Conservation (phyloP, 2,888 invertebrate species). For the Scelioninae gen. 1 region DNA sequence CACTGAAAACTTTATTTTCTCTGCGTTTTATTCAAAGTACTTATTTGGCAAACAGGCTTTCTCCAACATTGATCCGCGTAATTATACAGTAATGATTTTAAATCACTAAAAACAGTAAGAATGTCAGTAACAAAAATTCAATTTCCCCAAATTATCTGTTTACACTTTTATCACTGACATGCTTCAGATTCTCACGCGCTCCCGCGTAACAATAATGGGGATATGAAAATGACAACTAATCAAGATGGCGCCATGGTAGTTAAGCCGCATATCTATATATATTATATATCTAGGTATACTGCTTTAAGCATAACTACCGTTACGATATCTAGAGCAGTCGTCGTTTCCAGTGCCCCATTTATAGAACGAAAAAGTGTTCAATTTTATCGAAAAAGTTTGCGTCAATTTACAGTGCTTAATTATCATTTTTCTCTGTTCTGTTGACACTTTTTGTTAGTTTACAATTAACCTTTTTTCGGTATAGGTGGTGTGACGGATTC, state of each 20-base stretch:
- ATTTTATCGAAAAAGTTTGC: background rate
- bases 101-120: slow-evolving; percentile 72
- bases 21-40: slow-evolving; percentile 15
- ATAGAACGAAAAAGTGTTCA: background rate
- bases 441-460: background rate
- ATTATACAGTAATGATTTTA: slow-evolving; percentile 61
- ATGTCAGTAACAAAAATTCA: slow-evolving; percentile 49
- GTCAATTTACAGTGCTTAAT: background rate
- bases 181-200: slow-evolving; percentile 71
- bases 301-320: no score
- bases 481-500: background rate
- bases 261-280: no score
- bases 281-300: no score
- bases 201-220: slow-evolving; percentile 53
- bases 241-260: no score
- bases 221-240: no score
- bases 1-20: slow-evolving; percentile 14
- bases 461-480: slow-evolving; percentile 3
- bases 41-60: slow-evolving; percentile 12
- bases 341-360: no score
- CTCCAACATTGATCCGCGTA: slow-evolving; percentile 31
- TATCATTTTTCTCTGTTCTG: background rate
- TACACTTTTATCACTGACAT: slow-evolving; percentile 23
- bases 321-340: no score
- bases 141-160: slow-evolving; percentile 1